Evolutionary conservation across 2,888 invertebrate genomes (phyloP), one percentile per base, ranked within the genome.

Genomic region (Archips crataeganus): DNA sequence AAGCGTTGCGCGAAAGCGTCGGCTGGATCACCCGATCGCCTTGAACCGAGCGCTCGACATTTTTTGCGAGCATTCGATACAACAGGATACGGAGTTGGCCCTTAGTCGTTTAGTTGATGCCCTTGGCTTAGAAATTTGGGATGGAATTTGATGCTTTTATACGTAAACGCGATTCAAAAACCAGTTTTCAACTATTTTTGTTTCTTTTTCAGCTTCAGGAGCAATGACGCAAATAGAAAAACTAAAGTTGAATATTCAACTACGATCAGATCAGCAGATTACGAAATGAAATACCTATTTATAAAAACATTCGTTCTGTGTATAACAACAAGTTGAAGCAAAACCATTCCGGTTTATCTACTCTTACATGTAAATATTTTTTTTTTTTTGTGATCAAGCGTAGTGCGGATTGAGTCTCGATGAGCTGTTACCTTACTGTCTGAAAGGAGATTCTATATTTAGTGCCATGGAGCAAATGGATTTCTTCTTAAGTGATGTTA

Each of bases 31-130:
- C 91, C 88, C 83, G 94, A 85, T 94, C 76, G 87, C 94, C 94
- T 94, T 94, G 94, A 94, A 94, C 94, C 86, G 81, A 79, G 81
- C 87, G 87, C 85, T 90, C 91, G 87, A 89, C 86, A 89, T 93
- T 94, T 94, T 94, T 94, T 93, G 92, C 90, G 82, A 81, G 84
- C 81, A 82, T 85, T 82, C 70, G 74, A 70, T 75, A 85, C 89
- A 92, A 89, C 93, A 92, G 93, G 93, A 93, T 93, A 90, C 89
- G 84, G 82, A 82, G 84, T 77, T 78, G 86, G 88, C 90, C 92
- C 90, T 91, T 88, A 81, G 81, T 82, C 80, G 85, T 83, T 87
- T 85, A 85, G 83, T 87, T 80, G 88, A 83, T 87, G 91, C 89
- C 93, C 92, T 92, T 93, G 83, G 80, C 80, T 86, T 80, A 84